A percentile compares a stretch with the other conserved stretches of the same genome.
These are phyloP conservation scores for Hemicentrotus pulcherrimus DNA, from an alignment of 35 echinoderm and acorn worm genomes.

Conservation along the genomic window DNA sequence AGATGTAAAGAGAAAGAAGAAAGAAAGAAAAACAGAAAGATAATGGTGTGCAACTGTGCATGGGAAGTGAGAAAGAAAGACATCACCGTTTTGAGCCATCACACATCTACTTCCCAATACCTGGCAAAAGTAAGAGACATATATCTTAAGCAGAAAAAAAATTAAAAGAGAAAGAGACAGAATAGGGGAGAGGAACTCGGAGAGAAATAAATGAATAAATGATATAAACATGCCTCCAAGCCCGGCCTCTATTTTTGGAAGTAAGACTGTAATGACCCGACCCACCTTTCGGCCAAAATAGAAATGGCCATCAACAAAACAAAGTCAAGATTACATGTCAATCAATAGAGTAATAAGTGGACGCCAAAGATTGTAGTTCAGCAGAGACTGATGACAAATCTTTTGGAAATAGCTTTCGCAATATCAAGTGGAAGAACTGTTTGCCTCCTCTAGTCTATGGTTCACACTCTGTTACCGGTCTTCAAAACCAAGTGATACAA, in stretches of 20 bases:
- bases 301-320: not conserved
- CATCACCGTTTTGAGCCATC: not conserved
- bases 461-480: not conserved
- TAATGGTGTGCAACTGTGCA: not conserved
- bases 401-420: not conserved
- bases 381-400: not conserved
- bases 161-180: not conserved
- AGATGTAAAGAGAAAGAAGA: not conserved
- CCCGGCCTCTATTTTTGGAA: not conserved
- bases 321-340: not conserved
- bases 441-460: not conserved
- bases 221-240: not conserved
- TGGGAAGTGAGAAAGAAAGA: not conserved
- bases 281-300: not conserved
- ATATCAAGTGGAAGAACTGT: not conserved
- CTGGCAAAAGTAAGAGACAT: not conserved
- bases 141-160: not conserved
- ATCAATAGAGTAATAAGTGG: constrained; percentile 17
- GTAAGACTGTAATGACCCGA: not conserved
- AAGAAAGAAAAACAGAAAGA: not conserved
- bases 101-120: not conserved
- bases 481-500: no score
- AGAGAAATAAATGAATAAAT: not conserved
- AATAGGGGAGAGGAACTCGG: not conserved
- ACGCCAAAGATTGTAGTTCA: not conserved